Conservation (phyloP, 2,888 invertebrate species). For the Galeruca laticollis region DNA sequence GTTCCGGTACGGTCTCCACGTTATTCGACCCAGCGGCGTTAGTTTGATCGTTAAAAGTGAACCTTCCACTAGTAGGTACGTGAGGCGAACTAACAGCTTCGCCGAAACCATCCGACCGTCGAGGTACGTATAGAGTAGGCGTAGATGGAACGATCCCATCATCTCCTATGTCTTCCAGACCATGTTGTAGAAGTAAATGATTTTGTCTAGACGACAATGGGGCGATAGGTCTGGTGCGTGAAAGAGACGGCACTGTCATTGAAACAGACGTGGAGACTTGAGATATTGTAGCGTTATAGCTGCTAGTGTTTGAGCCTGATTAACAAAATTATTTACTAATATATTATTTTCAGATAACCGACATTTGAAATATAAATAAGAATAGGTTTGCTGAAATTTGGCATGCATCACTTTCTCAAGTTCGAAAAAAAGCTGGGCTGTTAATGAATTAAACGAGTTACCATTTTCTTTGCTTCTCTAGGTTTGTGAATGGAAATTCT, state of each 20-base stretch:
- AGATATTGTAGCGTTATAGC: conserved; percentile 59
- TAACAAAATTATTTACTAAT: conserved; percentile 33
- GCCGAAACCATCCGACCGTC: conserved; percentile 88
- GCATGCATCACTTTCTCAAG: too few relatives aligned
- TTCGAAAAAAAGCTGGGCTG: too few relatives aligned
- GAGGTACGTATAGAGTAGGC: conserved; percentile 86
- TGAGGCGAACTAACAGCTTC: conserved; percentile 93
- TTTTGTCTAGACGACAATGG: conserved; percentile 67
- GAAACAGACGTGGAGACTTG: conserved; percentile 56
- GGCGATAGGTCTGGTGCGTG: conserved; percentile 69
- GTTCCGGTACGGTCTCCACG: conserved; percentile 61
- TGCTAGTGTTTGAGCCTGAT: conserved; percentile 50
- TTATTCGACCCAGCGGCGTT: conserved; percentile 47
- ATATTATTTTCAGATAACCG: background rate
- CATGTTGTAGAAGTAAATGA: conserved; percentile 66
- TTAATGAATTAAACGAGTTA: too few relatives aligned
- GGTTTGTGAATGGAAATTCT: too few relatives aligned
- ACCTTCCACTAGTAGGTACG: conserved; percentile 74
- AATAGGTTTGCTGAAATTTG: background rate
- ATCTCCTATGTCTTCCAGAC: conserved; percentile 76
- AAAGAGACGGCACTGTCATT: conserved; percentile 67
- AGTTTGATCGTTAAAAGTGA: conserved; percentile 72
- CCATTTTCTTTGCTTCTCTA: too few relatives aligned
- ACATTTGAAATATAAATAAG: background rate
- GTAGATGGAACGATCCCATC: conserved; percentile 89